Evolutionary conservation across 2,797 vertebrate genomes (phyloP).

Genomic region (Dryobates pubescens): DNA sequence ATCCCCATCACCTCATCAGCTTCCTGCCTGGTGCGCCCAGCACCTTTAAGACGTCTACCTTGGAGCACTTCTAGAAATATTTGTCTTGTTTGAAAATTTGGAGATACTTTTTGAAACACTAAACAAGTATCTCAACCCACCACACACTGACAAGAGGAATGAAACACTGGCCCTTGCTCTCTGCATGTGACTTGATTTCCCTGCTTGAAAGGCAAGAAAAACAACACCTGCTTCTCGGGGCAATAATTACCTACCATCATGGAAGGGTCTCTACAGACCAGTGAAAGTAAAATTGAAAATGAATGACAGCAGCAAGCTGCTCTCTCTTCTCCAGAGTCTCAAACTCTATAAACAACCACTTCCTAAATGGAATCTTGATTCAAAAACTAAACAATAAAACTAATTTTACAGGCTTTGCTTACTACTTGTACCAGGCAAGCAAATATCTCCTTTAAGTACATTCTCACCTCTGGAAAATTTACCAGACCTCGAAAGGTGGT

Average conservation of each 20-base stretch:
- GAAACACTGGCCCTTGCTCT: not conserved
- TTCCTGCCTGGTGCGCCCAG: not conserved
- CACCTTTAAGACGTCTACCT: not conserved
- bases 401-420: not conserved
- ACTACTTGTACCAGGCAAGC: slow-evolving; percentile 12
- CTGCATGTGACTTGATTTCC: not conserved
- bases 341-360: not conserved
- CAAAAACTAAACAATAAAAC: not conserved
- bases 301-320: not conserved
- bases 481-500: slow-evolving; percentile 36
- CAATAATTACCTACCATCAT: not conserved
- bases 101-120: not conserved
- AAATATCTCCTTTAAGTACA: not conserved
- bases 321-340: not conserved
- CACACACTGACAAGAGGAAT: not conserved
- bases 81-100: fast-evolving
- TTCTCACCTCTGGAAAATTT: slow-evolving; percentile 12
- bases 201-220: not conserved
- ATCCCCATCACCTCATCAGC: not conserved
- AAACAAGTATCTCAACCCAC: not conserved
- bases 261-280: not conserved
- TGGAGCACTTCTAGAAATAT: not conserved
- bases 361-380: not conserved
- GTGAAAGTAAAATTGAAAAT: not conserved
- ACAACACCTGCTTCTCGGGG: not conserved